These are phyloP conservation scores for Dyspetes luteomarginatus DNA, from an alignment of 2,888 invertebrate species.

Conservation along the genomic window DNA sequence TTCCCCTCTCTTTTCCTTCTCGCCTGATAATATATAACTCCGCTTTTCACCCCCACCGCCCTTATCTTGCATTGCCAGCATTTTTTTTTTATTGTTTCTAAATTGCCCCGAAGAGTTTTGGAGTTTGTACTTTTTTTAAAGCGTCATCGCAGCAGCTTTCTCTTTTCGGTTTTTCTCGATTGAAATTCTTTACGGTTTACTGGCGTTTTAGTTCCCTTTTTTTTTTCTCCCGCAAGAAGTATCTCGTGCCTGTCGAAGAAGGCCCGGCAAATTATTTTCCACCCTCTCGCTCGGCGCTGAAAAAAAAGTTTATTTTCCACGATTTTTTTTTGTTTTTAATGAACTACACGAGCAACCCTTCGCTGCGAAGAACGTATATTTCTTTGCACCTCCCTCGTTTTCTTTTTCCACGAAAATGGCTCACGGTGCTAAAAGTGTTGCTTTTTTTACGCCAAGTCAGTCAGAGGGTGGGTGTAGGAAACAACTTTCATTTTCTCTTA, in stretches of 20 bases:
- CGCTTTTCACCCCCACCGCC: background rate
- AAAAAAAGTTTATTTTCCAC: slow-evolving; percentile 42
- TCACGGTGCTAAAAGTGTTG: slow-evolving; percentile 33
- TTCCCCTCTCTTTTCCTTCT: background rate
- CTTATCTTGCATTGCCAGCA: slow-evolving; percentile 51
- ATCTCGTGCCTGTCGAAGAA: slow-evolving; percentile 48
- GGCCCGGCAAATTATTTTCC: slow-evolving; percentile 55
- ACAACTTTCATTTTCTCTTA: slow-evolving; percentile 56
- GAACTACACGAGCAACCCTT: slow-evolving; percentile 68
- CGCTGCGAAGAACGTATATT: slow-evolving; percentile 42
- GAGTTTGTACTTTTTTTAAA: slow-evolving; percentile 32
- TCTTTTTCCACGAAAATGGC: slow-evolving; percentile 43
- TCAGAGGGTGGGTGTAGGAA: background rate
- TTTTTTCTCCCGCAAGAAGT: slow-evolving; percentile 9
- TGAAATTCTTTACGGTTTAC: slow-evolving; percentile 57
- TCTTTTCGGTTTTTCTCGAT: slow-evolving; percentile 50
- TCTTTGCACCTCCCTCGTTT: slow-evolving; percentile 1
- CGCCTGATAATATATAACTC: slow-evolving; percentile 19
- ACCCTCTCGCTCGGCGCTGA: slow-evolving; percentile 24
- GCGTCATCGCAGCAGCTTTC: slow-evolving; percentile 47
- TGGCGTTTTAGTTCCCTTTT: slow-evolving; percentile 6
- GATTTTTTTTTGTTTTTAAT: slow-evolving; percentile 72
- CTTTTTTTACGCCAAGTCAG: slow-evolving; percentile 29
- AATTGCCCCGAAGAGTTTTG: slow-evolving; percentile 25
- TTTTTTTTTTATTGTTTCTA: slow-evolving; percentile 31